These are phyloP conservation scores for Lonchura striata DNA, from an alignment of 2,113 vertebrate species.

Conservation along the genomic window DNA sequence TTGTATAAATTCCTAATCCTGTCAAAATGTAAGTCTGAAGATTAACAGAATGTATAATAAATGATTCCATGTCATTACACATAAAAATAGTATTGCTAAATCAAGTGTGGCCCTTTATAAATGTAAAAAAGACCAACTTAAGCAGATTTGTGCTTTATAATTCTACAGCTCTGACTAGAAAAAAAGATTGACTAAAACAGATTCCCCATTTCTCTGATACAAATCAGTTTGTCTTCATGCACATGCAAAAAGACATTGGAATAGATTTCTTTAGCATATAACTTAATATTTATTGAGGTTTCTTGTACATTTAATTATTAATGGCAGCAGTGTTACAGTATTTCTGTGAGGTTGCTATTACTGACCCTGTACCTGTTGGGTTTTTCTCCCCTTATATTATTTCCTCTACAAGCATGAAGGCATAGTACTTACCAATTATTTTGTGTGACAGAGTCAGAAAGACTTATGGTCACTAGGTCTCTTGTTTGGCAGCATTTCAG, in stretches of 20 bases:
- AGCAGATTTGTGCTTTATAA: conserved; percentile 56
- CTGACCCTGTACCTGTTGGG: conserved; percentile 64
- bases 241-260: conserved; percentile 55
- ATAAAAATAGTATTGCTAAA: conserved; percentile 75
- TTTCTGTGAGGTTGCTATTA: conserved; percentile 55
- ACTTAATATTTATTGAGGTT: conserved; percentile 64
- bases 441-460: conserved; percentile 62
- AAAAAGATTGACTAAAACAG: conserved; percentile 27
- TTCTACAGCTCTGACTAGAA: conserved; percentile 31
- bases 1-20: conserved; percentile 72
- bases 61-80: conserved; percentile 67
- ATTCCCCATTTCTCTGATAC: conserved; percentile 27
- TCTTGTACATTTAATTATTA: conserved; percentile 65
- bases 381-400: background rate
- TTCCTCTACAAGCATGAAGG: conserved; percentile 50
- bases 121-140: conserved; percentile 61
- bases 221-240: conserved; percentile 30
- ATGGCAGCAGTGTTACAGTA: conserved; percentile 45
- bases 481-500: conserved; percentile 38
- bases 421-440: conserved; percentile 49
- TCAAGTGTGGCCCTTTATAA: conserved; percentile 71
- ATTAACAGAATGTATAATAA: conserved; percentile 80
- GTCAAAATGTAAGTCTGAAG: conserved; percentile 69
- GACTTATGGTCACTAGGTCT: background rate
- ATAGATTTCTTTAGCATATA: conserved; percentile 68